phyloP scores from a whole-genome alignment of 2,113 vertebrate species.

The Herpailurus yagouaroundi region DNA sequence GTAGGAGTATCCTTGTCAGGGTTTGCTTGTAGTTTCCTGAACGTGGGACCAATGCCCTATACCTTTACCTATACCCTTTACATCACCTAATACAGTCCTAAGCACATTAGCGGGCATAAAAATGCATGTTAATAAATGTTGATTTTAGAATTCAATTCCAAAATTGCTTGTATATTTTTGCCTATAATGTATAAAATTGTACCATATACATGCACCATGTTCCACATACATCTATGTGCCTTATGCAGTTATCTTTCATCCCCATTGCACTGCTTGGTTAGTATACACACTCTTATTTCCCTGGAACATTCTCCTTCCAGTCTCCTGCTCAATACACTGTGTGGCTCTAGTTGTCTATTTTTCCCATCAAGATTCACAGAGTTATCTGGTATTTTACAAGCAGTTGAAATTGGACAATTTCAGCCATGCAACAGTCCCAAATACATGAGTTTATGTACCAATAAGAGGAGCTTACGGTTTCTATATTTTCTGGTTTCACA shows the following conservation, averaged over 20 bases:
- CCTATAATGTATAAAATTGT: not conserved
- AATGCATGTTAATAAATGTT: not conserved
- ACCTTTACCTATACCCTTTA: not conserved
- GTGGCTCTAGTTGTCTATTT: not conserved
- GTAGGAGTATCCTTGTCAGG: not conserved
- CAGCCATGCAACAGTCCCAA: not conserved
- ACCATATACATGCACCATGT: too few relatives aligned
- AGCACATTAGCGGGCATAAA: not conserved
- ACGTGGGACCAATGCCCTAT: not conserved
- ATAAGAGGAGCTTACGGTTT: not conserved
- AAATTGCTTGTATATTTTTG: not conserved
- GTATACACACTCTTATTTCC: not conserved
- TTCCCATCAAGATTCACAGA: not conserved
- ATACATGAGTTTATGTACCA: not conserved
- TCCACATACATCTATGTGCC: too few relatives aligned
- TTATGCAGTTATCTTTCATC: not conserved
- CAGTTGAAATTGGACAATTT: slow-evolving; percentile 26
- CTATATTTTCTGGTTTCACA: slow-evolving; percentile 62
- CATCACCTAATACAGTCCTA: not conserved
- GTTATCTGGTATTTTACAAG: not conserved
- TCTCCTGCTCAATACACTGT: accelerated
- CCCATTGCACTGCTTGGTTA: not conserved
- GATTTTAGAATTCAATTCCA: slow-evolving; percentile 3
- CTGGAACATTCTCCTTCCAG: not conserved
- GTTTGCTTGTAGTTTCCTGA: not conserved